Percentiles rank a stretch among this genome's conserved stretches.
Evolutionary conservation across 2,888 invertebrate species (phyloP).

Genomic region (Agrotis exclamationis): DNA sequence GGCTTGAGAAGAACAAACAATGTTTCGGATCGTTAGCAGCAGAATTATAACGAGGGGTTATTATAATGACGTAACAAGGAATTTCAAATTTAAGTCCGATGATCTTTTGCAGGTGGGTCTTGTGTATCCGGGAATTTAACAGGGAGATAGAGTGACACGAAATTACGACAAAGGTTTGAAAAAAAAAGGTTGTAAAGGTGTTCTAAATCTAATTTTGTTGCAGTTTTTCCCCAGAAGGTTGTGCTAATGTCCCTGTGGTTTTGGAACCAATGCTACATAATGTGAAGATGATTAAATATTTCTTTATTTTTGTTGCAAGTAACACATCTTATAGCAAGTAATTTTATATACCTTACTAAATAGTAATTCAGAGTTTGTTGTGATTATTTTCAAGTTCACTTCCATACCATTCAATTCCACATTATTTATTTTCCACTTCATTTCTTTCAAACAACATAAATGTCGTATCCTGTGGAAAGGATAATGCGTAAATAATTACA

Average conservation of each 20-base stretch:
- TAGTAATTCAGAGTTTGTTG: too few relatives aligned
- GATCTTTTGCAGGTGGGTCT: conserved; percentile 73
- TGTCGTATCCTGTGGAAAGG: conserved; percentile 22
- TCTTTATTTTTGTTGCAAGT: too few relatives aligned
- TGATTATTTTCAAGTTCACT: neutral
- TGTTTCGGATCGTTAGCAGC: conserved; percentile 88
- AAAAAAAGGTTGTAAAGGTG: neutral
- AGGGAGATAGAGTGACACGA: conserved; percentile 9
- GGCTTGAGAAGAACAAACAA: conserved; percentile 89
- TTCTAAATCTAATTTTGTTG: neutral
- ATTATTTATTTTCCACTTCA: neutral
- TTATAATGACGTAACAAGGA: conserved; percentile 81
- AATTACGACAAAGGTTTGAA: neutral
- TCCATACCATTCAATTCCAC: too few relatives aligned
- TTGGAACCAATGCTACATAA: too few relatives aligned
- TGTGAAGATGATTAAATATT: too few relatives aligned
- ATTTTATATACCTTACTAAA: too few relatives aligned
- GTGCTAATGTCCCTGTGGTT: too few relatives aligned
- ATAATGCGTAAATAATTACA: conserved; percentile 50
- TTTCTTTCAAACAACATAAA: conserved; percentile 7
- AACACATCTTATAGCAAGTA: too few relatives aligned
- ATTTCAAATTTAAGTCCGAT: conserved; percentile 73
- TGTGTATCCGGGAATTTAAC: conserved; percentile 51
- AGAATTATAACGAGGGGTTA: conserved; percentile 84
- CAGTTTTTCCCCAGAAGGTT: neutral